These are phyloP conservation scores for Periparus ater DNA, from an alignment of 2,797 vertebrate genomes.

Conservation along the genomic window DNA sequence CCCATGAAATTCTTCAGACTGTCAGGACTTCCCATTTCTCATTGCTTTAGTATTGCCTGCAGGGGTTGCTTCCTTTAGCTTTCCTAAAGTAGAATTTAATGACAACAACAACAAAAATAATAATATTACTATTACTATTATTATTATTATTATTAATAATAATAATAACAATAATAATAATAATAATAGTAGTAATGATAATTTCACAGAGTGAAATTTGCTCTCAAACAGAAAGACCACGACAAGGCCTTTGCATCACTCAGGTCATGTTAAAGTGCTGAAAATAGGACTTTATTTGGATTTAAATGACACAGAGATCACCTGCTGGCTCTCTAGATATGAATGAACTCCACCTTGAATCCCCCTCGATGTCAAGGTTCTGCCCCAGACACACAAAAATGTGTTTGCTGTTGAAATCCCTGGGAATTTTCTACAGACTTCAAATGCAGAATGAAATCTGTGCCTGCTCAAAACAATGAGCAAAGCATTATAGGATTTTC, in stretches of 20 bases:
- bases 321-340: neutral
- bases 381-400: neutral
- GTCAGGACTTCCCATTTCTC: neutral
- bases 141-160: neutral
- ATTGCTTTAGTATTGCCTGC: neutral
- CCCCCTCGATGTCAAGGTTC: fast-evolving
- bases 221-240: neutral
- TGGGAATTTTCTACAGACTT: neutral
- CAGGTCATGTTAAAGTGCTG: neutral
- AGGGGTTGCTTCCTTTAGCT: neutral
- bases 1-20: neutral
- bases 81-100: neutral
- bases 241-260: neutral
- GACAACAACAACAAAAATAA: neutral
- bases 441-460: neutral
- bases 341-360: neutral
- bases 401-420: neutral
- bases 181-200: neutral
- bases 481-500: neutral
- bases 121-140: too few species aligned
- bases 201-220: neutral
- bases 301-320: neutral
- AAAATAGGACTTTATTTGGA: neutral
- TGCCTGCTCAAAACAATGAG: fast-evolving
- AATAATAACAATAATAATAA: neutral